Conservation (phyloP, 2,888 invertebrate species). For the Antheraea assamensis region DNA sequence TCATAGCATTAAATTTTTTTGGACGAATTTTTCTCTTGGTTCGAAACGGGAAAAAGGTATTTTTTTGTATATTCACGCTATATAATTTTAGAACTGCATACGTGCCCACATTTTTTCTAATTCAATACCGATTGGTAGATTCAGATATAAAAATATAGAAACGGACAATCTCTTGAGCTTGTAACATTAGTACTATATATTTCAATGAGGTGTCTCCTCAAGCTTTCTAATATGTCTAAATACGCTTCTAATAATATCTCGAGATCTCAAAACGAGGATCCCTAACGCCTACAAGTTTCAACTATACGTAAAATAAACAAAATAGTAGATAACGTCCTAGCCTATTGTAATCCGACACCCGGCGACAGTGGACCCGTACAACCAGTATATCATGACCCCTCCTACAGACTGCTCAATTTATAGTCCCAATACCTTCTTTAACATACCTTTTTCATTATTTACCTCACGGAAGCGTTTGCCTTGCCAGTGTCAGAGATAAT, state of each 20-base stretch:
- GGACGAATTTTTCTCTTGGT: no score
- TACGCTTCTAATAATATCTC: not conserved
- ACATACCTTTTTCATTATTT: not conserved
- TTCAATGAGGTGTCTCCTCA: no score
- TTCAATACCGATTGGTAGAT: no score
- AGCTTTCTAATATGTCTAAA: not conserved
- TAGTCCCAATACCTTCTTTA: not conserved
- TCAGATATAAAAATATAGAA: no score
- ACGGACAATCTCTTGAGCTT: not conserved
- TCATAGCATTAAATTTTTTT: no score
- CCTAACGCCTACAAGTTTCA: slow-evolving; percentile 9
- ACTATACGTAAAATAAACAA: slow-evolving; percentile 8
- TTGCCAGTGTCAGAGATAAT: not conserved
- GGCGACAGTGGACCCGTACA: not conserved
- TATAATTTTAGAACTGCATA: no score
- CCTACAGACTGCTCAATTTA: not conserved
- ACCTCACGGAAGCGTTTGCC: not conserved
- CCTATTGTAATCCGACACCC: slow-evolving; percentile 3
- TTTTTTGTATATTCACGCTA: no score
- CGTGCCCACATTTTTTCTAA: no score
- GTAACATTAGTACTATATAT: not conserved
- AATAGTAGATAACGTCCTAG: slow-evolving; percentile 7
- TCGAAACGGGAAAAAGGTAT: no score
- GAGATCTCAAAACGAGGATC: not conserved
- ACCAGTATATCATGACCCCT: slow-evolving; percentile 6